Evolutionary conservation across 2,888 invertebrate species (phyloP).

Genomic region (Folsomia candida): DNA sequence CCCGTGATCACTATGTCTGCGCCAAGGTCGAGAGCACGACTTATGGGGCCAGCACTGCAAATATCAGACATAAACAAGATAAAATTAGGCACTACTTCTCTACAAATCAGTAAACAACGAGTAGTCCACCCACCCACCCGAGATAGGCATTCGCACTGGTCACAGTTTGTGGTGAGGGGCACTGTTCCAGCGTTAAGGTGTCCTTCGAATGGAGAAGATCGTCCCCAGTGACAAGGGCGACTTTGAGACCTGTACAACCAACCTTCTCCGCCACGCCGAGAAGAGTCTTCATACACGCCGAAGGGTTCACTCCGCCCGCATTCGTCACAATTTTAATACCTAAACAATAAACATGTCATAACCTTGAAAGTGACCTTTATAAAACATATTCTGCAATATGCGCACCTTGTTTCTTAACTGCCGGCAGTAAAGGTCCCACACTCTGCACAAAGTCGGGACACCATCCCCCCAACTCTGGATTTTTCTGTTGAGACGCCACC

Average conservation of each 20-base stretch:
- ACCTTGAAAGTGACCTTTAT: not conserved
- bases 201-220: conserved; percentile 53
- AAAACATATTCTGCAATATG: not conserved
- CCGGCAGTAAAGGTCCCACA: conserved; percentile 55
- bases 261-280: conserved; percentile 53
- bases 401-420: conserved; percentile 56
- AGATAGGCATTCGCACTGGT: conserved; percentile 56
- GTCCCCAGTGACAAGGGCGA: conserved; percentile 57
- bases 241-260: conserved; percentile 54
- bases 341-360: conserved; percentile 38
- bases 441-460: conserved; percentile 58
- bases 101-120: too few species aligned
- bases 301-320: conserved; percentile 59
- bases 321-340: conserved; percentile 57
- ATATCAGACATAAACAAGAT: too few species aligned
- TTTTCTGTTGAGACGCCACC: conserved; percentile 55
- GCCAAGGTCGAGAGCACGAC: conserved; percentile 55
- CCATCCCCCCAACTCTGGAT: conserved; percentile 54
- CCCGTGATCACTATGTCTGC: conserved; percentile 60
- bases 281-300: conserved; percentile 55
- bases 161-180: conserved; percentile 43
- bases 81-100: too few species aligned
- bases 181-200: conserved; percentile 26
- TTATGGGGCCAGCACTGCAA: conserved; percentile 56
- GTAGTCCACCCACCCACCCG: conserved; percentile 52